Evolutionary conservation across 2,797 vertebrate genomes (phyloP).

Genomic region (Aeoliscus strigatus): DNA sequence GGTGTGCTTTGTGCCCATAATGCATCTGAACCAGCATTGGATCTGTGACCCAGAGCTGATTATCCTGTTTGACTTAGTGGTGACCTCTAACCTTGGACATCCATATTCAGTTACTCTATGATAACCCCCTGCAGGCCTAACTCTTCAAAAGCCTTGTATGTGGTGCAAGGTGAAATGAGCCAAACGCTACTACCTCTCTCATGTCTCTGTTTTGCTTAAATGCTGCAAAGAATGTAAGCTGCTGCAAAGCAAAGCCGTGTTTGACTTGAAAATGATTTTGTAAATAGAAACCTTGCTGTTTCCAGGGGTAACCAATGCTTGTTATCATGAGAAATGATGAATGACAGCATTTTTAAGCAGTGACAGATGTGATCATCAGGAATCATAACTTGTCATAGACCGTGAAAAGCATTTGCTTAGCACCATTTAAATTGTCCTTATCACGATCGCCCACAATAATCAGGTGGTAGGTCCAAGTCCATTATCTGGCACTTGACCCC

Average conservation of each 20-base stretch:
- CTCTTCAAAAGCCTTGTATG: too few species aligned
- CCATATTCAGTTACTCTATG: conserved; percentile 22
- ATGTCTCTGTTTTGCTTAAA: conserved; percentile 8
- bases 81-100: conserved; percentile 35
- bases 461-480: conserved; percentile 25
- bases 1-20: conserved; percentile 38
- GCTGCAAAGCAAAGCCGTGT: conserved; percentile 4
- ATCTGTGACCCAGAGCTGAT: conserved; percentile 30
- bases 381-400: conserved; percentile 38
- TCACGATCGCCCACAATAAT: conserved; percentile 30
- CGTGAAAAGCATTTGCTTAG: conserved; percentile 27
- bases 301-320: conserved; percentile 39
- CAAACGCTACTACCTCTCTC: neutral
- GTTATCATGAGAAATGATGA: conserved; percentile 24
- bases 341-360: conserved; percentile 30
- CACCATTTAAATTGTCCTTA: conserved; percentile 20
- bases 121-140: conserved; percentile 18
- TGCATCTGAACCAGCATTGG: conserved; percentile 33
- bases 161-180: neutral
- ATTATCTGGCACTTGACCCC: conserved; percentile 45
- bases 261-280: neutral
- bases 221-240: neutral
- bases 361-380: conserved; percentile 41
- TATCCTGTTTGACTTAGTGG: conserved; percentile 41
- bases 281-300: conserved; percentile 20